Evolutionary conservation across 1,140 invertebrate genomes (phyloP), one percentile per base, ranked within the genome.

Genomic region (Philotrypesis tridentata): DNA sequence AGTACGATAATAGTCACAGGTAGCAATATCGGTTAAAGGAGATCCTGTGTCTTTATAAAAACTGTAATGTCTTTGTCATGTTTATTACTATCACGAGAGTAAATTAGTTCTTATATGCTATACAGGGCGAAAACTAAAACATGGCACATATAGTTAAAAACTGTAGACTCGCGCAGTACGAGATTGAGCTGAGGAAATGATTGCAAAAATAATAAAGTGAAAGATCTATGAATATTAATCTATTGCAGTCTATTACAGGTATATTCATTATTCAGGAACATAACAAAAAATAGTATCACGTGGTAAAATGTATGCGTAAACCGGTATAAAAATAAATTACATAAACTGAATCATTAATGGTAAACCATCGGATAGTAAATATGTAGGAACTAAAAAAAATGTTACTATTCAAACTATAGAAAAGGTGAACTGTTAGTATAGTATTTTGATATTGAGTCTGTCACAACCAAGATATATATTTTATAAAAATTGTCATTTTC

Each of bases 1-100:
- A 82, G 73, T 82, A 82, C 73, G 73, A 75, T 76, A 71, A 77
- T 77, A 82, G 65, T 82, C 80, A 78, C 80, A 82, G 75, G 80
- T 82, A 74, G 63, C 80, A 82, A 82, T 82, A 78, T 82, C 25
- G 55, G 33, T 78, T 82, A 31, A 33, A 72, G 71, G 27, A 25
- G 12, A 61, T 43, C 40, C 17, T n/a, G 7, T 23, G 73, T 78
- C 80, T 82, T 77, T 55, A 82, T 82, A 78, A 82, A 82, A 82
- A 82, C 80, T 82, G 80, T 73, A 82, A 75, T 55, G 37, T 25
- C 7, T 67, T 73, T 43, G 76, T 82, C 37, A 48, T 65, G 68
- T 82, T 1, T 73, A 78, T 73, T 70, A 65, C 48, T 65, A 78
- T 73, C 21, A 40, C 33, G 33, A 72, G 25, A 33, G 12, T 21